A percentile compares a stretch with the other conserved stretches of the same genome.
Evolutionary conservation across 2,888 invertebrate species (phyloP).

Genomic region (Stenoptilia bipunctidactyla): DNA sequence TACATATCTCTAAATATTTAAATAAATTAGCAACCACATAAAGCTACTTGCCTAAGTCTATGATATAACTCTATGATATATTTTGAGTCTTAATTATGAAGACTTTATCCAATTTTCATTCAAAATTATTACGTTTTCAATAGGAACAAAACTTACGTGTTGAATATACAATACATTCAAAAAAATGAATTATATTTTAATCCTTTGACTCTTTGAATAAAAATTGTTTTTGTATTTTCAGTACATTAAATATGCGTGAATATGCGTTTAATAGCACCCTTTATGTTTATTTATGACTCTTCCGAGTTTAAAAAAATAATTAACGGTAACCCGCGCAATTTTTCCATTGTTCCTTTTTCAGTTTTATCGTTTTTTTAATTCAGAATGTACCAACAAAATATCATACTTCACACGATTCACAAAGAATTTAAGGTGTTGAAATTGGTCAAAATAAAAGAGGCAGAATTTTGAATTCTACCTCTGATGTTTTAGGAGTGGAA

Average conservation of each 20-base stretch:
- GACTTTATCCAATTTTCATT: too few relatives aligned
- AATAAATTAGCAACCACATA: neutral
- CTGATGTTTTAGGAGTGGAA: conserved; percentile 16
- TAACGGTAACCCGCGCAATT: conserved; percentile 49
- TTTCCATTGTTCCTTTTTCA: conserved; percentile 34
- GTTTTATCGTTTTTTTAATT: neutral
- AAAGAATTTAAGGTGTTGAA: too few relatives aligned
- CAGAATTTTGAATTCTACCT: too few relatives aligned
- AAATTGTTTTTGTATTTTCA: conserved; percentile 59
- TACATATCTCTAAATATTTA: conserved; percentile 4
- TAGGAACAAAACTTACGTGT: conserved; percentile 34
- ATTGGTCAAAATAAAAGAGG: too few relatives aligned
- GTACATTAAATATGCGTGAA: conserved; percentile 67
- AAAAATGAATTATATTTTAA: conserved; percentile 50
- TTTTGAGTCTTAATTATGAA: too few relatives aligned
- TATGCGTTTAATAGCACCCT: conserved; percentile 69
- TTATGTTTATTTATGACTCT: conserved; percentile 60
- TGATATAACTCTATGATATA: too few relatives aligned
- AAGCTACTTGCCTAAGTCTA: too few relatives aligned
- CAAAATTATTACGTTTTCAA: neutral
- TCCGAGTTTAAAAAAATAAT: conserved; percentile 56
- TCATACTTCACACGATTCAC: too few relatives aligned
- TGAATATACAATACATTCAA: conserved; percentile 26
- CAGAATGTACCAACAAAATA: too few relatives aligned
- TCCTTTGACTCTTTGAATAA: conserved; percentile 52